phyloP scores from a whole-genome alignment of 2,888 invertebrate genomes.

The Chydorus sphaericus region DNA sequence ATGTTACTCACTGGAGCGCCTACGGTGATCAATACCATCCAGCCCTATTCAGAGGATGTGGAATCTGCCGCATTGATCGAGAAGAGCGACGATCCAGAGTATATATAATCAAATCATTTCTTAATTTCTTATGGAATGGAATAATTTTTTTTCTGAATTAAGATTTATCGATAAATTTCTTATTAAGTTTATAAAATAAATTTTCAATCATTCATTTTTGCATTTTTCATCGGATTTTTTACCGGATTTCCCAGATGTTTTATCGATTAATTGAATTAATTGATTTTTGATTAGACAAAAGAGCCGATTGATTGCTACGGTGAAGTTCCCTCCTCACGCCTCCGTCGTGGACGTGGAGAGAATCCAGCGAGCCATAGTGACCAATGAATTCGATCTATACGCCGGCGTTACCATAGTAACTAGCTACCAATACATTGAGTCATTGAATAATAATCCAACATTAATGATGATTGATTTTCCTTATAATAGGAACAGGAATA shows the following conservation, averaged over 20 bases:
- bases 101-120: not conserved
- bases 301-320: constrained; percentile 55
- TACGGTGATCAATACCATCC: constrained; percentile 49
- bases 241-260: too few relatives aligned
- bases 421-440: not conserved
- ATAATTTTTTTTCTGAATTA: too few relatives aligned
- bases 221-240: too few relatives aligned
- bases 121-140: not conserved
- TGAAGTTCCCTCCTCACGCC: constrained; percentile 44
- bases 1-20: constrained; percentile 55
- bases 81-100: constrained; percentile 13
- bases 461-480: not conserved
- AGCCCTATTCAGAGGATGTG: constrained; percentile 42
- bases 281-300: constrained; percentile 23
- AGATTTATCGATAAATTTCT: too few relatives aligned
- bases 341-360: constrained; percentile 55
- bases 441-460: too few relatives aligned
- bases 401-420: not conserved
- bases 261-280: not conserved
- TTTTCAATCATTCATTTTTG: too few relatives aligned
- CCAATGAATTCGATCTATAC: not conserved
- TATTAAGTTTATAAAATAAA: too few relatives aligned
- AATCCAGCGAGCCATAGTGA: constrained; percentile 42
- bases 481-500: constrained; percentile 44
- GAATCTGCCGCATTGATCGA: constrained; percentile 1